A percentile compares a stretch with the other conserved stretches of the same genome.
Conservation (phyloP, 1,140 invertebrate species). For the Nymphalis io region DNA sequence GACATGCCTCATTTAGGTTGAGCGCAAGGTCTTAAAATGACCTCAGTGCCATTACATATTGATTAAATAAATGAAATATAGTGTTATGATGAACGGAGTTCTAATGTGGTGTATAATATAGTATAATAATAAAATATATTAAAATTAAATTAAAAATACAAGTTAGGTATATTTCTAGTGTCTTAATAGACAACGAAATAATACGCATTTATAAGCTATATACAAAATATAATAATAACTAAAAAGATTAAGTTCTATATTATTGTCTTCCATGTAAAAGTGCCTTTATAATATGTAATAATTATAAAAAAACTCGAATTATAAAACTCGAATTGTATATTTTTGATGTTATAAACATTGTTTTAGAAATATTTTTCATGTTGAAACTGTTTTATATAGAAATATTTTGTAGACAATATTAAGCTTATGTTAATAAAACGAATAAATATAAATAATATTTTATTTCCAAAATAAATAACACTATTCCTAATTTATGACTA, state of each 20-base stretch:
- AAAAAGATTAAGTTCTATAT: background rate
- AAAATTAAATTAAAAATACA: too few species aligned
- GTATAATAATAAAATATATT: too few species aligned
- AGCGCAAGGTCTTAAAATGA: too few species aligned
- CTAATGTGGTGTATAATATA: too few species aligned
- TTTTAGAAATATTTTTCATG: slow-evolving; percentile 35
- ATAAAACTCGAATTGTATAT: slow-evolving; percentile 7
- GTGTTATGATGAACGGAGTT: background rate
- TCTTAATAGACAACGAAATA: background rate
- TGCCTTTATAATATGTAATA: slow-evolving; percentile 8
- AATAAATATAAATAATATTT: slow-evolving; percentile 20
- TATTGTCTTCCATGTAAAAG: slow-evolving; percentile 17
- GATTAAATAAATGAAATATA: background rate
- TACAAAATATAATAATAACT: background rate
- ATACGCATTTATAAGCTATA: background rate
- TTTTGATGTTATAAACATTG: slow-evolving; percentile 32
- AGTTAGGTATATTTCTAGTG: background rate
- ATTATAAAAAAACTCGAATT: slow-evolving; percentile 1
- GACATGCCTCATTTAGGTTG: too few species aligned
- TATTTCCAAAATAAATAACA: slow-evolving; percentile 15
- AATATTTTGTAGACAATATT: slow-evolving; percentile 27
- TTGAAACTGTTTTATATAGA: slow-evolving; percentile 34
- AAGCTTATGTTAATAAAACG: slow-evolving; percentile 39
- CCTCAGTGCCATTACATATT: too few species aligned
- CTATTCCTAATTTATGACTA: background rate